phyloP scores from a whole-genome alignment of 2,113 vertebrate species.

The Ophiodon elongatus region DNA sequence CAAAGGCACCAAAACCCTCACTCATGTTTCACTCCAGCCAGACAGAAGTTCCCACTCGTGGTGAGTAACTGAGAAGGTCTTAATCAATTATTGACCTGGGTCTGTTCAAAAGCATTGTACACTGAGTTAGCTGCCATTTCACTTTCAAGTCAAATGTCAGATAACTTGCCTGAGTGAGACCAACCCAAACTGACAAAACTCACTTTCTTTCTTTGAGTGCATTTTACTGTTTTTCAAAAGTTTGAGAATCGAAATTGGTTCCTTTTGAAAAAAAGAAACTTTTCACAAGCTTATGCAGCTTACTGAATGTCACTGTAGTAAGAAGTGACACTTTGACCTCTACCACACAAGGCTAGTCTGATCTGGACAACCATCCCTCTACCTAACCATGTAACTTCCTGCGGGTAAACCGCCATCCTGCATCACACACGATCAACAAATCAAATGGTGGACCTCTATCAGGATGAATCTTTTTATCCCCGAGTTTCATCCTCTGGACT shows the following conservation, averaged over 20 bases:
- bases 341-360: background rate
- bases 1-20: conserved; percentile 38
- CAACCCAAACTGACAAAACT: conserved; percentile 15
- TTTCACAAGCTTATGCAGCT: background rate
- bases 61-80: conserved; percentile 67
- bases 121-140: conserved; percentile 42
- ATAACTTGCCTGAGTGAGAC: conserved; percentile 39
- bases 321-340: conserved; percentile 13
- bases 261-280: background rate
- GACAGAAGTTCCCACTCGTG: conserved; percentile 46
- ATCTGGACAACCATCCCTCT: background rate
- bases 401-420: background rate
- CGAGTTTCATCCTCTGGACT: conserved; percentile 19
- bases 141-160: conserved; percentile 56
- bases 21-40: conserved; percentile 67
- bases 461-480: background rate
- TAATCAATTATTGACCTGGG: conserved; percentile 72
- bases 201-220: background rate
- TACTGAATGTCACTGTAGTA: background rate
- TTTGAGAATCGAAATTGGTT: background rate
- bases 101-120: conserved; percentile 32
- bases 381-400: background rate
- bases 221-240: background rate
- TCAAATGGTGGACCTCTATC: conserved; percentile 4
- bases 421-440: conserved; percentile 10